Conservation (phyloP, 2,888 invertebrate genomes). For the Megaustenia siamemsis region DNA sequence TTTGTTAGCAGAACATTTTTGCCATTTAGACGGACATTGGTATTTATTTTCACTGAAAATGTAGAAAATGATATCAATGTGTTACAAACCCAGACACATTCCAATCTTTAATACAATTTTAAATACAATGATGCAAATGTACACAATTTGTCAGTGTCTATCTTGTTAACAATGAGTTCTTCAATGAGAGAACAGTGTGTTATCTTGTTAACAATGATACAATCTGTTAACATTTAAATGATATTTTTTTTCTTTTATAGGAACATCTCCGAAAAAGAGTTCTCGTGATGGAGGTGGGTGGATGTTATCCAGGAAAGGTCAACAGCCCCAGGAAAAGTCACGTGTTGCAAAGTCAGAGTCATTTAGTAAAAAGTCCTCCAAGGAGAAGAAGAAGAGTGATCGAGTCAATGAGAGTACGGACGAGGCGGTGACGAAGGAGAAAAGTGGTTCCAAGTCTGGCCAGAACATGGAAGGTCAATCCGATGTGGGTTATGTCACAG, state of each 20-base stretch:
- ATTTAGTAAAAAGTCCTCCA: not conserved
- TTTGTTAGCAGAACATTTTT: no score
- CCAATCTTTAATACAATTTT: no score
- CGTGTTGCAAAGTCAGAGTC: slow-evolving; percentile 2
- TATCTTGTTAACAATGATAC: no score
- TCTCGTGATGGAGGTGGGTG: slow-evolving; percentile 3
- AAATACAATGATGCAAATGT: no score
- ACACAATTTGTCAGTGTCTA: no score
- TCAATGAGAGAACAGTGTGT: no score
- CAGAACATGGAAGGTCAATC: not conserved
- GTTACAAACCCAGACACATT: no score
- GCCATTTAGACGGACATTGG: no score
- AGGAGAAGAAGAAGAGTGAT: slow-evolving; percentile 10
- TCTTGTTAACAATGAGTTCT: no score
- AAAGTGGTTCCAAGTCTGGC: not conserved
- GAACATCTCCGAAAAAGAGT: slow-evolving; percentile 19
- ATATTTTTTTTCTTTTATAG: slow-evolving; percentile 1
- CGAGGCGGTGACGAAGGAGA: not conserved
- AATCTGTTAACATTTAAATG: no score
- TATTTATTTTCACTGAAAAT: no score
- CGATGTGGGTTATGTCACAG: not conserved
- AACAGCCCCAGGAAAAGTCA: not conserved
- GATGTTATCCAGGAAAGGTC: not conserved
- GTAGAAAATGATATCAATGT: no score
- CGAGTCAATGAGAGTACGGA: not conserved